These are phyloP conservation scores for Microtus montanus DNA, from an alignment of 2,113 vertebrate species.

Conservation along the genomic window DNA sequence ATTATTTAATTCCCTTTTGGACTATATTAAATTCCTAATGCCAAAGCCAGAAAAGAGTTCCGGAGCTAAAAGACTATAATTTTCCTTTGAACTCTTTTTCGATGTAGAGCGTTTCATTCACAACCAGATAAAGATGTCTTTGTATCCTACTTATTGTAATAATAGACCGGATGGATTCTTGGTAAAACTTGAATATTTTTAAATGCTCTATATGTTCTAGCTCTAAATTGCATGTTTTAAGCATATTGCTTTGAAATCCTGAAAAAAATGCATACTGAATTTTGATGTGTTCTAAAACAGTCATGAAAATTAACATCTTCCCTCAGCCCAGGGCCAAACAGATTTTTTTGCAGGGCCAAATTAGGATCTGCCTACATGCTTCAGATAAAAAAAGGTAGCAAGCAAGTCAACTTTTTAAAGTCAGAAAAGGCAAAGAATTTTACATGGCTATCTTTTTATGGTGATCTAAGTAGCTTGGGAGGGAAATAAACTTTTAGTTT, in stretches of 20 bases:
- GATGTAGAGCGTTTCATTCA: slow-evolving; percentile 77
- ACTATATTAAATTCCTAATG: slow-evolving; percentile 27
- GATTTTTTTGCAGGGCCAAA: slow-evolving; percentile 82
- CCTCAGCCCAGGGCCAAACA: slow-evolving; percentile 80
- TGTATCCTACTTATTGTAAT: slow-evolving; percentile 80
- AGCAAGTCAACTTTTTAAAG: slow-evolving; percentile 79
- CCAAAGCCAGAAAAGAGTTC: slow-evolving; percentile 49
- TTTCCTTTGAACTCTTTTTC: slow-evolving; percentile 67
- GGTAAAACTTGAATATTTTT: slow-evolving; percentile 81
- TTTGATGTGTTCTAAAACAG: slow-evolving; percentile 82
- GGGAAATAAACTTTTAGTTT: slow-evolving; percentile 68
- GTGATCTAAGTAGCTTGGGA: slow-evolving; percentile 58
- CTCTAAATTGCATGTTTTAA: slow-evolving; percentile 82
- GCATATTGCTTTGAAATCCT: slow-evolving; percentile 82
- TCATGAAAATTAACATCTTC: slow-evolving; percentile 83
- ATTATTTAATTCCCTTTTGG: slow-evolving; percentile 42
- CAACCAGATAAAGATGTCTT: slow-evolving; percentile 79
- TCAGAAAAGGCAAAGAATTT: slow-evolving; percentile 80
- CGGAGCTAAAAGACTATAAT: slow-evolving; percentile 54
- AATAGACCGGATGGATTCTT: slow-evolving; percentile 82
- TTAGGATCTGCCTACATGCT: slow-evolving; percentile 82
- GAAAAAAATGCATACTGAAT: slow-evolving; percentile 82
- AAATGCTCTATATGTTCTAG: slow-evolving; percentile 82
- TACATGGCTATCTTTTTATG: slow-evolving; percentile 76
- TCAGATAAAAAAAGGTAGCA: slow-evolving; percentile 82